Evolutionary conservation across 2,113 vertebrate species (phyloP).

Genomic region (Spermophilus dauricus): DNA sequence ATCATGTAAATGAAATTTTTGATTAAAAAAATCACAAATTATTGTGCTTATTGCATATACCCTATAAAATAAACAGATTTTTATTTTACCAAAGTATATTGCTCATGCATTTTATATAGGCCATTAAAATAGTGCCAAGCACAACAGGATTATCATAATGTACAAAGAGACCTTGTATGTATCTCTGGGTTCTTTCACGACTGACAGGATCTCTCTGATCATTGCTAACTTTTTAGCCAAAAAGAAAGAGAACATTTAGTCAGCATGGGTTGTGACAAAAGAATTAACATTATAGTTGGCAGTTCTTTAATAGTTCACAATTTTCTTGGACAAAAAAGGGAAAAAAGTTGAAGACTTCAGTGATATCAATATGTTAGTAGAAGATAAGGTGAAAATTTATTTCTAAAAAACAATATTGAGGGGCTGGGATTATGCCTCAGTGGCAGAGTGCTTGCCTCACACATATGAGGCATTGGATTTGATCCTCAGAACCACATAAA

Average conservation of each 20-base stretch:
- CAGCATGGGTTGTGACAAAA: not conserved
- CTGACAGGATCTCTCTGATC: not conserved
- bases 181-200: not conserved
- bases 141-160: not conserved
- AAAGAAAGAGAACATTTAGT: constrained; percentile 25
- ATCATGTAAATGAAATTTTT: constrained; percentile 21
- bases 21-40: constrained; percentile 41
- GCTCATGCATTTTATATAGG: not conserved
- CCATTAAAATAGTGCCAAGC: constrained; percentile 9
- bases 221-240: constrained; percentile 38
- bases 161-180: not conserved
- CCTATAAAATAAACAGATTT: constrained; percentile 25
- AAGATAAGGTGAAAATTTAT: not conserved
- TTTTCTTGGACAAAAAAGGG: not conserved
- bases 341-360: constrained; percentile 40
- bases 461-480: no score
- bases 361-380: not conserved
- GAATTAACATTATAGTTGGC: not conserved
- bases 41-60: constrained; percentile 24
- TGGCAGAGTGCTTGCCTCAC: no score
- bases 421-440: no score
- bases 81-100: constrained; percentile 57
- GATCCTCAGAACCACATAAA: no score
- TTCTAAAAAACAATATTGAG: constrained; percentile 14
- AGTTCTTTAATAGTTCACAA: not conserved